Evolutionary conservation across 2,113 vertebrate genomes (phyloP), one percentile per base, ranked within the genome.

Genomic region (Gulo gulo): DNA sequence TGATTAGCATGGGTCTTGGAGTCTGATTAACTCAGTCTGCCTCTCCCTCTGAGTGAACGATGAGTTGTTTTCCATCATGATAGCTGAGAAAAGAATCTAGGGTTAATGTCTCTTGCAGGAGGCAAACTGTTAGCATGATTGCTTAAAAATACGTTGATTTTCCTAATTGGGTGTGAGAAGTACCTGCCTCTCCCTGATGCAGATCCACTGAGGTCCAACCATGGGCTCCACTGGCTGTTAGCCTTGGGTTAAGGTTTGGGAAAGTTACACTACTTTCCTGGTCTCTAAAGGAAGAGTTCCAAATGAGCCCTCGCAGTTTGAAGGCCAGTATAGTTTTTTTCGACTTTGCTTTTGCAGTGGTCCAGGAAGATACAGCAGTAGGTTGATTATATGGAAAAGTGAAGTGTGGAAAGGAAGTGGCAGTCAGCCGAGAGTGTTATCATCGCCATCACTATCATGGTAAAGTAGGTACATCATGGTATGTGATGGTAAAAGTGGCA

Each of bases 71-170:
- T 88, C 90, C 69, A 91, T 71, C 63, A 81, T 96, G 39, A 92
- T 61, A 92, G 79, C 50, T 76, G 50, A 95, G 57, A 55, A 96
- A 88, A 93, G 73, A 94, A 89, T 80, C 82, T 47, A 78, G 39
- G 78, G 82, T 34, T 80, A 76, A 0, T 73, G 39, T 59, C 82
- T 92, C 79, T 90, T 69, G 61, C 83, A 96, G 89, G 47, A 90
- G 36, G 57, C 42, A 50, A 52, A 50, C 29, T 47, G 50, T 52
- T 74, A 65, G 23, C 57, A 92, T 45, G 80, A 42, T 26, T 69
- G 63, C 89, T 97, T 89, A 89, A 93, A 98, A 94, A 78, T 89
- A 50, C 73, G 80, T 94, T 73, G 73, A 94, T 67, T 95, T 91
- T 82, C 67, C 61, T 94, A 67, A 85, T 6, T 91, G 76, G 47